Evolutionary conservation across 2,113 vertebrate genomes (phyloP).

Genomic region (Lepisosteus oculatus): DNA sequence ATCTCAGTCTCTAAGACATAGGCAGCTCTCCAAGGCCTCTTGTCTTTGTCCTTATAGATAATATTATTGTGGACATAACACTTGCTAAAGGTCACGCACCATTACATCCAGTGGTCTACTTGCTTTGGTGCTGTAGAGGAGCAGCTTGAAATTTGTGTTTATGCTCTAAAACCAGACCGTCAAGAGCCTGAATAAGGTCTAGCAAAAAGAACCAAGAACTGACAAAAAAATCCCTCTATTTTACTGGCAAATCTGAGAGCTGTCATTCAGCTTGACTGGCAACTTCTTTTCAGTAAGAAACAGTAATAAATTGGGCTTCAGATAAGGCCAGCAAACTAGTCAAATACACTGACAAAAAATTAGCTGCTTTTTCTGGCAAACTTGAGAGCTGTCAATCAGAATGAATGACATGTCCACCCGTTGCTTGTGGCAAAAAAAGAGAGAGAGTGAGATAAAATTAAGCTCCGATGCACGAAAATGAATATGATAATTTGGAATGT

Average conservation of each 20-base stretch:
- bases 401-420: conserved; percentile 58
- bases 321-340: conserved; percentile 58
- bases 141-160: background rate
- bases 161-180: background rate
- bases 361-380: conserved; percentile 58
- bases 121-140: background rate
- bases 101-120: background rate
- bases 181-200: background rate
- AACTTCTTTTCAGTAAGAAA: conserved; percentile 53
- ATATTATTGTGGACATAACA: background rate
- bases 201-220: background rate
- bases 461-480: conserved; percentile 55
- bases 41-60: background rate
- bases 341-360: conserved; percentile 40
- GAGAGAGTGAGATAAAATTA: conserved; percentile 39
- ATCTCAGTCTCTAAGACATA: background rate
- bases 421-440: conserved; percentile 45
- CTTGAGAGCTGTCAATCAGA: conserved; percentile 72
- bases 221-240: conserved; percentile 48
- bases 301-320: conserved; percentile 63
- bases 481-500: conserved; percentile 36
- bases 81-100: background rate
- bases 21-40: background rate
- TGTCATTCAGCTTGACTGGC: conserved; percentile 67
- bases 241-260: conserved; percentile 58